Percentiles rank a stretch among this genome's conserved stretches.
Evolutionary conservation across 2,888 invertebrate genomes (phyloP).

Genomic region (Pherbina coryleti): DNA sequence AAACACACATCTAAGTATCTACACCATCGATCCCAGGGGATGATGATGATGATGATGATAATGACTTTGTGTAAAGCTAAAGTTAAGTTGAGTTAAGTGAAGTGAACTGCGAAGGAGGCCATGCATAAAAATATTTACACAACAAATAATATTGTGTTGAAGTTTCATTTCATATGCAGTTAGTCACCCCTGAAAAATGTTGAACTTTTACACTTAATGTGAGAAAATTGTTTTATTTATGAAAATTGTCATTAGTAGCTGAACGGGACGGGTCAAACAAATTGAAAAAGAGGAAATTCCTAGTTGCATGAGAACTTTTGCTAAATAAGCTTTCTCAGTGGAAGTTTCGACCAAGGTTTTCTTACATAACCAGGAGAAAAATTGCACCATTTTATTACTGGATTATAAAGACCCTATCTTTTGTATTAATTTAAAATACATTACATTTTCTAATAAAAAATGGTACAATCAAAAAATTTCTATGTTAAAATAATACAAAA

Average conservation of each 20-base stretch:
- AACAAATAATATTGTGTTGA: slow-evolving; percentile 48
- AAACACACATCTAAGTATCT: slow-evolving; percentile 39
- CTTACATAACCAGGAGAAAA: too few species aligned
- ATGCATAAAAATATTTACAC: slow-evolving; percentile 68
- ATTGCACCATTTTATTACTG: too few species aligned
- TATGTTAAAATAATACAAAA: too few species aligned
- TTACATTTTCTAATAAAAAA: too few species aligned
- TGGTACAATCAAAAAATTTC: too few species aligned
- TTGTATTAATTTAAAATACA: too few species aligned
- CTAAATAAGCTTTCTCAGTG: too few species aligned
- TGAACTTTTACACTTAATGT: slow-evolving; percentile 9
- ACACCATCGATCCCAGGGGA: slow-evolving; percentile 31
- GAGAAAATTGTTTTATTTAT: slow-evolving; percentile 30
- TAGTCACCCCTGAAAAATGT: slow-evolving; percentile 51
- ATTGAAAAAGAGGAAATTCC: too few species aligned
- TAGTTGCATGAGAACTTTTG: too few species aligned
- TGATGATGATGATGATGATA: slow-evolving; percentile 32
- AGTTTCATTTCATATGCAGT: slow-evolving; percentile 36
- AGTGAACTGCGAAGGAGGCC: slow-evolving; percentile 68
- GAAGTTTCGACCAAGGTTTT: too few species aligned
- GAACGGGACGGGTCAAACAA: background rate
- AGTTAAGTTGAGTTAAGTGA: slow-evolving; percentile 50
- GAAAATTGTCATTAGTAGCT: background rate
- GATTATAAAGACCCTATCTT: too few species aligned
- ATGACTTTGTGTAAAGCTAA: slow-evolving; percentile 43